Evolutionary conservation across 2,797 vertebrate genomes (phyloP).

Genomic region (Chrysolophus pictus): DNA sequence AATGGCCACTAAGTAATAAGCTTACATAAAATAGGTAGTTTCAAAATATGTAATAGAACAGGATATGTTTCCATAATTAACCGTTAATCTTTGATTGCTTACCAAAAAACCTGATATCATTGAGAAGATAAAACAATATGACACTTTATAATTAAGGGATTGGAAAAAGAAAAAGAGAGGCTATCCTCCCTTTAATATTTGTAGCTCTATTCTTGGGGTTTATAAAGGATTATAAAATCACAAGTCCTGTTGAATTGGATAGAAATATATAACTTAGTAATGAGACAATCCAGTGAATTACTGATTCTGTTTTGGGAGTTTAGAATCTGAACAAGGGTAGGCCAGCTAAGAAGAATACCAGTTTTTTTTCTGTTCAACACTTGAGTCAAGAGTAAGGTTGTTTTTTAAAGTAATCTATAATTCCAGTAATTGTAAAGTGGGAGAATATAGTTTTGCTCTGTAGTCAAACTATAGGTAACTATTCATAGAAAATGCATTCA

Average conservation of each 20-base stretch:
- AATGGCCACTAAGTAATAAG: background rate
- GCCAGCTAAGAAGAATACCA: background rate
- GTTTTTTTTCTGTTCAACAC: background rate
- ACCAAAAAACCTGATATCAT: background rate
- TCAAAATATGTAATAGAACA: background rate
- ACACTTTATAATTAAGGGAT: background rate
- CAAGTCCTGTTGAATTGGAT: background rate
- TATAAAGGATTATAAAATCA: background rate
- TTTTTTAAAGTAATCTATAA: background rate
- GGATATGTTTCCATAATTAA: background rate
- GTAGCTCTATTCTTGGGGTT: background rate
- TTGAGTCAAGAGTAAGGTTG: background rate
- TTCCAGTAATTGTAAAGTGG: background rate
- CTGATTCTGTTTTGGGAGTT: background rate
- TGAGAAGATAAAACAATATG: background rate
- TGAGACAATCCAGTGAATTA: background rate
- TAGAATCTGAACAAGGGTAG: background rate
- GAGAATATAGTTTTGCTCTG: background rate
- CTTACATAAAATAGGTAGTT: background rate
- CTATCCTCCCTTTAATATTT: background rate
- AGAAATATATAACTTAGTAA: background rate
- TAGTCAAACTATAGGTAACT: background rate
- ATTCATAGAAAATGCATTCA: background rate
- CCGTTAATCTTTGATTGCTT: background rate
- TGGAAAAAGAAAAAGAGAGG: background rate